phyloP scores from a whole-genome alignment of 2,797 vertebrate genomes.

The Odontamblyopus rebecca region DNA sequence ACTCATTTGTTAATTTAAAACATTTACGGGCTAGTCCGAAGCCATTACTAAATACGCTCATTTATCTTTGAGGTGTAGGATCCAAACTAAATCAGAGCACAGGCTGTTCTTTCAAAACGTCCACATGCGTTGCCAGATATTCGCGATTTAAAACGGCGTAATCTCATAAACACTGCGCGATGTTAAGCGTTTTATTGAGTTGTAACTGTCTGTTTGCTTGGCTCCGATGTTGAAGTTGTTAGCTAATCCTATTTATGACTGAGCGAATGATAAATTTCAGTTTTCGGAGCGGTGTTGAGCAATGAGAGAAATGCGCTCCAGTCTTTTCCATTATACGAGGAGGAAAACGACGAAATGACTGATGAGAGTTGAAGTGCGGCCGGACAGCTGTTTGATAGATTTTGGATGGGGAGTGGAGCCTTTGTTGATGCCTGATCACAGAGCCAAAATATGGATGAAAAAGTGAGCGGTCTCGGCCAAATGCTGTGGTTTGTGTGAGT shows the following conservation, averaged over 20 bases:
- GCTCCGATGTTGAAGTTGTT: slow-evolving; percentile 6
- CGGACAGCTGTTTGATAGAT: slow-evolving; percentile 62
- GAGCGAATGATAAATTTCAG: slow-evolving; percentile 39
- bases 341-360: slow-evolving; percentile 47
- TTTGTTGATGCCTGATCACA: slow-evolving; percentile 56
- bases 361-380: slow-evolving; percentile 54
- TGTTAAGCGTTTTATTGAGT: slow-evolving; percentile 21
- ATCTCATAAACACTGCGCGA: slow-evolving; percentile 18
- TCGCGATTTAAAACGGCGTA: not conserved
- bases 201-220: slow-evolving; percentile 16
- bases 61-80: slow-evolving; percentile 5
- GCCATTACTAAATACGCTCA: not conserved
- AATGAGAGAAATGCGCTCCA: slow-evolving; percentile 45
- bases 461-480: slow-evolving; percentile 12
- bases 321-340: slow-evolving; percentile 46
- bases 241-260: slow-evolving; percentile 28
- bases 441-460: slow-evolving; percentile 46
- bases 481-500: slow-evolving; percentile 46
- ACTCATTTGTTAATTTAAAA: not conserved
- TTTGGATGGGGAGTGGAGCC: slow-evolving; percentile 57
- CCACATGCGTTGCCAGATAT: not conserved
- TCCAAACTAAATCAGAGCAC: slow-evolving; percentile 14
- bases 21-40: not conserved
- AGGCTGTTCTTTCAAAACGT: slow-evolving; percentile 14
- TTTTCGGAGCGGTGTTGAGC: slow-evolving; percentile 39